Conservation (phyloP, 2,888 invertebrate species). For the Entomobrya proxima region DNA sequence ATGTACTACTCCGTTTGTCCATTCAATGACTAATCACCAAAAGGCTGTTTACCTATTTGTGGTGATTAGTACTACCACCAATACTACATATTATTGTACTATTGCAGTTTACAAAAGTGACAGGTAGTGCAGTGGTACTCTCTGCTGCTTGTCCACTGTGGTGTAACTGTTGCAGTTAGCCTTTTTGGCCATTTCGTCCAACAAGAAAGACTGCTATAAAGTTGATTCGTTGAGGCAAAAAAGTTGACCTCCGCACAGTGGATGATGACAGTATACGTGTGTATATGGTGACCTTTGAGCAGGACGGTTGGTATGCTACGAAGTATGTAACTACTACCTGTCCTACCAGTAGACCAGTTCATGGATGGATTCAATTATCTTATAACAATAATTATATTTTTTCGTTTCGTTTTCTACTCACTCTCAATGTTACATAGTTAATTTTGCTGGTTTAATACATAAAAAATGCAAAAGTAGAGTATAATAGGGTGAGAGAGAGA, state of each 20-base stretch:
- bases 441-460: slow-evolving; percentile 11
- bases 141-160: background rate
- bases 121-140: background rate
- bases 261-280: background rate
- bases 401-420: too few species aligned
- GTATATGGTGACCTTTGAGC: slow-evolving; percentile 59
- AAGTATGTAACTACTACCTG: slow-evolving; percentile 19
- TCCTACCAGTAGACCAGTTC: slow-evolving; percentile 61
- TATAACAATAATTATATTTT: slow-evolving; percentile 62
- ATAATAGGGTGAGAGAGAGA: background rate
- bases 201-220: too few species aligned
- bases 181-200: background rate
- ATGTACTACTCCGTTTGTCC: background rate
- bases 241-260: slow-evolving; percentile 50
- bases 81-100: background rate
- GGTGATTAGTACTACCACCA: background rate
- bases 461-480: background rate
- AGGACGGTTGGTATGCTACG: slow-evolving; percentile 38
- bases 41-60: background rate
- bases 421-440: slow-evolving; percentile 52
- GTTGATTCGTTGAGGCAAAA: slow-evolving; percentile 10
- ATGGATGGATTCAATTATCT: slow-evolving; percentile 66
- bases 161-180: background rate
- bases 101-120: too few species aligned
- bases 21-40: slow-evolving; percentile 47